Percentiles rank a stretch among this genome's conserved stretches.
Conservation (phyloP, 1,140 invertebrate species). For the Uloborus diversus region DNA sequence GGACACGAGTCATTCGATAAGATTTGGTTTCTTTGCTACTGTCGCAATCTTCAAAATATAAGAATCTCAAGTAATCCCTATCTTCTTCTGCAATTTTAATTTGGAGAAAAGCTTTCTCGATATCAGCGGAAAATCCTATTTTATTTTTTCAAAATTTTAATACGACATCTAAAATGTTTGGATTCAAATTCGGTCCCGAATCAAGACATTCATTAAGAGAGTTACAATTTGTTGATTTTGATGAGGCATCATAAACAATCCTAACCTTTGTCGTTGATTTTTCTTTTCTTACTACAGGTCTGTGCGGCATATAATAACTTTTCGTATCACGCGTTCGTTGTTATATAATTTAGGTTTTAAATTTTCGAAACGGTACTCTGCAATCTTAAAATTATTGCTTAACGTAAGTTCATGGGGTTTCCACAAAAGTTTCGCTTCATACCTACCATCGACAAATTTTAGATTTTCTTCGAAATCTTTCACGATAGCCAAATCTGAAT, state of each 20-base stretch:
- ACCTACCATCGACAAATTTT: no score
- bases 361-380: no score
- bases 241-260: slow-evolving; percentile 9
- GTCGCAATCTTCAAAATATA: no score
- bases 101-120: slow-evolving; percentile 7
- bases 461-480: no score
- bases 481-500: no score
- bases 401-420: no score
- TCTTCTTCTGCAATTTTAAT: slow-evolving; percentile 17
- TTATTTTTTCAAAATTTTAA: slow-evolving; percentile 20
- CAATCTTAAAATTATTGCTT: no score
- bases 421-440: no score
- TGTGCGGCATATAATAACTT: slow-evolving; percentile 35
- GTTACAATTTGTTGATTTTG: background rate
- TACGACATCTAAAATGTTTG: slow-evolving; percentile 25
- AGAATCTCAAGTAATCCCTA: slow-evolving; percentile 8
- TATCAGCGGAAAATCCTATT: slow-evolving; percentile 1
- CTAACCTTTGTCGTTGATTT: background rate
- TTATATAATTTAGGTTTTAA: no score
- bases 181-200: background rate
- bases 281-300: background rate
- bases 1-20: background rate
- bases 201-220: slow-evolving; percentile 30
- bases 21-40: background rate
- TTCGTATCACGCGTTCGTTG: no score